Base-by-base conservation (phyloP, 2,113 vertebrate species). In the Cebidichthys violaceus region DNA sequence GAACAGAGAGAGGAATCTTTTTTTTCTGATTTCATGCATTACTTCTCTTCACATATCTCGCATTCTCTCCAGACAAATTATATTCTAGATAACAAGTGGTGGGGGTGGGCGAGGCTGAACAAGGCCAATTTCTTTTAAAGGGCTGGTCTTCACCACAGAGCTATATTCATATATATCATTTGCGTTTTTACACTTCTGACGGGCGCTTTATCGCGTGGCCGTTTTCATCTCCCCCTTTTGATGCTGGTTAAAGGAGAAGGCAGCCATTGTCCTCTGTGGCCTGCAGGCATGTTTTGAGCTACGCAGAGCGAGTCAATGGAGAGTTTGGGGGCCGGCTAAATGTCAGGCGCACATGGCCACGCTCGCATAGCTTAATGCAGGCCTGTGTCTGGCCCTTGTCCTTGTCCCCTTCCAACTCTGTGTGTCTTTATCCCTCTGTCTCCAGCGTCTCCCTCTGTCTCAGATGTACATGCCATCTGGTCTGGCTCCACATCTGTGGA, bases 241-340 rank as follows among this genome's bases (percentile, higher is more conserved):
- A 96, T 96, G 95, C 94, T 93, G 93, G 92, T 93, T 95, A 85
- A 95, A 95, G 94, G 94, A 96, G 94, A 97, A 96, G 95, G 94
- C 93, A 65, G 91, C 89, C 94, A 96, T 97, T 97, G 96, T 97
- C 94, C 94, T 92, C 86, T 77, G 90, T 94, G 94, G 96, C 96
- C 96, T 88, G 91, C 88, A 96, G 95, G 96, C 95, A 95, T 92
- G 95, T 94, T 96, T 93, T 93, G 86, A 94, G 94, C 95, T 94
- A 90, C 84, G 83, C 88, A 92, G 84, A 93, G 90, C 92, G 94
- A 93, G 86, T 88, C 81, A 86, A 81, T 91, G 91, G 93, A 94
- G 94, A 88, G 93, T 92, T 47, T 83, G 90, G 91, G 94, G 94
- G 94, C 94, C 92, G 93, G 95, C 95, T 96, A 96, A 97, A 97